A percentile compares a stretch with the other conserved stretches of the same genome.
phyloP scores from a whole-genome alignment of 2,888 invertebrate genomes.

The Sturmia bella region DNA sequence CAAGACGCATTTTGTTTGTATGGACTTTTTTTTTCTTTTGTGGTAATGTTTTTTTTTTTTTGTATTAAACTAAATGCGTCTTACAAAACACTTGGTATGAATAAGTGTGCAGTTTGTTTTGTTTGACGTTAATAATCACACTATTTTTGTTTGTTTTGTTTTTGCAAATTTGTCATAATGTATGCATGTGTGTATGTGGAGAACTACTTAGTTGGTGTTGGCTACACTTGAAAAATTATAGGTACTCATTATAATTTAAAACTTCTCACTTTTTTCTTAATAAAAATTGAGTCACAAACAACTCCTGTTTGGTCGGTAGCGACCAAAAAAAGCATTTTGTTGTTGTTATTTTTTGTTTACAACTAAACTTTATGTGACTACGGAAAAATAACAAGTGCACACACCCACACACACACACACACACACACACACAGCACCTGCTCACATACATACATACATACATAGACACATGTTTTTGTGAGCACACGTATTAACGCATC shows the following conservation, averaged over 20 bases:
- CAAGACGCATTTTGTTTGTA: constrained; percentile 46
- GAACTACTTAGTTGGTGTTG: constrained; percentile 39
- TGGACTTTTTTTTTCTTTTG: constrained; percentile 9
- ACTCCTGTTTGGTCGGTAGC: background rate
- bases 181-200: constrained; percentile 1
- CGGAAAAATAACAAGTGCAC: constrained; percentile 19
- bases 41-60: constrained; percentile 26
- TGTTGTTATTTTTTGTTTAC: constrained; percentile 35
- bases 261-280: constrained; percentile 4
- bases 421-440: background rate
- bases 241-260: constrained; percentile 37
- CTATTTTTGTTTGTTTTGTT: too few relatives aligned
- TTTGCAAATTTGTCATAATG: too few relatives aligned
- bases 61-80: constrained; percentile 39
- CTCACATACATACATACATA: background rate
- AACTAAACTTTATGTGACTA: background rate
- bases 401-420: background rate
- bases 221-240: constrained; percentile 33
- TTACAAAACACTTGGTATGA: constrained; percentile 22
- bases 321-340: constrained; percentile 27
- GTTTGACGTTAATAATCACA: constrained; percentile 1
- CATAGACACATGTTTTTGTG: too few relatives aligned
- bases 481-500: too few relatives aligned
- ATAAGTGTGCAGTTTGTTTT: constrained; percentile 27
- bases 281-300: background rate